Evolutionary conservation across 2,888 invertebrate species (phyloP).

Genomic region (Idaea dimidiata): DNA sequence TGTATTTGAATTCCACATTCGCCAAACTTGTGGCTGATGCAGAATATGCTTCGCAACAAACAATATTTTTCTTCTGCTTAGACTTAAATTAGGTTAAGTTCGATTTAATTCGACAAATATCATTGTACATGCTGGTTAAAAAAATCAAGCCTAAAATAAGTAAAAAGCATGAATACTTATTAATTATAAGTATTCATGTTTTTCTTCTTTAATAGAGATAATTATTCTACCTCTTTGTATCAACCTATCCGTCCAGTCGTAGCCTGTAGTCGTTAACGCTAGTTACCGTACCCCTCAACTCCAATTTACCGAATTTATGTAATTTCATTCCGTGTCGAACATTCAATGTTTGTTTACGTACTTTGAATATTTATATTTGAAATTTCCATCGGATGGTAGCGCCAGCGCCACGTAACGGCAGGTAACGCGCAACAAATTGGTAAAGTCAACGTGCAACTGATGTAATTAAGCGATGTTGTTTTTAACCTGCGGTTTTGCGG

Average conservation of each 20-base stretch:
- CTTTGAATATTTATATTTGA: slow-evolving; percentile 42
- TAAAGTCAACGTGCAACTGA: slow-evolving; percentile 45
- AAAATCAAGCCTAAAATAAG: no score
- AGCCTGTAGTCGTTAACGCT: neutral
- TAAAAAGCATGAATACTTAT: no score
- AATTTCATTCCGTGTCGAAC: slow-evolving; percentile 37
- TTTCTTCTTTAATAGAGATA: neutral
- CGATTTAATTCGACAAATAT: no score
- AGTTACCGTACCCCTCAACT: slow-evolving; percentile 1
- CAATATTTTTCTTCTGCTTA: no score
- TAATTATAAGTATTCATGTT: no score
- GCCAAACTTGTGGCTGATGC: no score
- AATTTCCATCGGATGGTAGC: slow-evolving; percentile 30
- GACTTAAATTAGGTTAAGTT: no score
- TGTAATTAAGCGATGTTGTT: slow-evolving; percentile 38
- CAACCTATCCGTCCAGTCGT: neutral
- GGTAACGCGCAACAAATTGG: slow-evolving; percentile 24
- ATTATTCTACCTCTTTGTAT: neutral
- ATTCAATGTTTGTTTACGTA: slow-evolving; percentile 35
- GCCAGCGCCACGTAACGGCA: neutral
- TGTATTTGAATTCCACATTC: no score
- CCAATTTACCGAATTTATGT: slow-evolving; percentile 36
- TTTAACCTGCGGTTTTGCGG: slow-evolving; percentile 17
- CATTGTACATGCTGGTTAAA: no score
- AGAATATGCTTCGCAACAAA: no score